Conservation (phyloP, 1,140 invertebrate species). For the Drusus annulatus region DNA sequence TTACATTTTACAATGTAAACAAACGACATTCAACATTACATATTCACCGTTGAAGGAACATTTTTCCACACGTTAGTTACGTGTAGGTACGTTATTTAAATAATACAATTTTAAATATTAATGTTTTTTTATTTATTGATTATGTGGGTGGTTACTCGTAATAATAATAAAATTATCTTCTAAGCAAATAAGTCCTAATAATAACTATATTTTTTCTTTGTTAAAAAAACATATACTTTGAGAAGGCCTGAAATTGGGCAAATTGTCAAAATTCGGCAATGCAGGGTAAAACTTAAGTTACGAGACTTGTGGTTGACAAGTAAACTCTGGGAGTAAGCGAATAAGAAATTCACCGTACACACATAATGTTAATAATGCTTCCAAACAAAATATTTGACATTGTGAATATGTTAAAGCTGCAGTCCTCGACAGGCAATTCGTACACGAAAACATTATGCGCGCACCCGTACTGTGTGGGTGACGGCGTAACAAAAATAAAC, state of each 20-base stretch:
- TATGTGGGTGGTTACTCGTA: too few relatives aligned
- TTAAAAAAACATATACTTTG: neutral
- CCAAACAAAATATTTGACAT: neutral
- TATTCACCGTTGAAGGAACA: neutral
- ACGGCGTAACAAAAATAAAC: conserved; percentile 57
- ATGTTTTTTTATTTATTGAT: too few relatives aligned
- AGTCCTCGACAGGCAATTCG: neutral
- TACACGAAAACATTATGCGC: conserved; percentile 40
- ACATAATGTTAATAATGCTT: neutral
- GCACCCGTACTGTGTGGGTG: conserved; percentile 52
- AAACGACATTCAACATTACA: conserved; percentile 20
- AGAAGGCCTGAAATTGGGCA: neutral
- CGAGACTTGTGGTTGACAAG: neutral
- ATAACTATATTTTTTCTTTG: too few relatives aligned
- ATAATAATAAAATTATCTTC: too few relatives aligned
- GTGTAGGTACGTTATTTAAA: too few relatives aligned
- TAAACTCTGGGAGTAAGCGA: neutral
- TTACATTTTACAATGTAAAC: neutral
- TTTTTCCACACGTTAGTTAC: too few relatives aligned
- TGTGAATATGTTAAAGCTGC: neutral
- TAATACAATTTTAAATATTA: too few relatives aligned
- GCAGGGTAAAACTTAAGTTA: neutral
- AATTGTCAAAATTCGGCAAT: conserved; percentile 6
- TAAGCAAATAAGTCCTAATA: too few relatives aligned
- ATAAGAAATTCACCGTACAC: neutral